Evolutionary conservation across 2,113 vertebrate genomes (phyloP), one percentile per base, ranked within the genome.

Genomic region (Motacilla alba): DNA sequence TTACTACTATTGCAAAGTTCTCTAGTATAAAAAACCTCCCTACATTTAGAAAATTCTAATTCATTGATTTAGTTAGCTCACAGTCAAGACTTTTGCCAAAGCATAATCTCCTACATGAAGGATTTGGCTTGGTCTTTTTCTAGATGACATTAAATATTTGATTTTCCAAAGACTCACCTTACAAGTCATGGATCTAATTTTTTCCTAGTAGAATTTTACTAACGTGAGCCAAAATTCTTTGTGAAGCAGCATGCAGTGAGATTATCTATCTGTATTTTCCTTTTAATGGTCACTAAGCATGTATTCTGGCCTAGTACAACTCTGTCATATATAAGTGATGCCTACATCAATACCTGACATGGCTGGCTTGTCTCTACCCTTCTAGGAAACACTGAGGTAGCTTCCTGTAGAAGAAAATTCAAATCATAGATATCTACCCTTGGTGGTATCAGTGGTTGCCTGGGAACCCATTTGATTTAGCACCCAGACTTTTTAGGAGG

Each of bases 61-160:
- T 64, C 6, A 72, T 52, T 84, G 27, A 68, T 78, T 78, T 67
- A 68, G 35, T 72, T 81, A 90, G 28, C 47, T 83, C 28, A 46
- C 46, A 46, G 28, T 49, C 31, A 87, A 70, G 17, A 52, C 19
- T 83, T 91, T 41, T 83, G 83, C n/a, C 31, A 92, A 95, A 92
- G 28, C 11, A 50, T 33, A 74, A 18, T 6, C 4, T 43, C 14
- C 27, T 52, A 68, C 10, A 37, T 24, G 22, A 81, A 52, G 35
- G 80, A 67, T 14, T 62, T 62, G 11, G 7, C 46, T 74, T 88
- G 7, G 4, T 59, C 15, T 68, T 84, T 90, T 79, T 30, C 52
- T 47, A 28, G 11, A 50, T 15, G 13, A 22, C 7, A 23, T 18
- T n/a, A 26, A 63, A 44, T 35, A 35, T 35, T 35, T 35, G 35